Evolutionary conservation across 2,113 vertebrate genomes (phyloP), one percentile per base, ranked within the genome.

Genomic region (Chlorodrepanis virens): DNA sequence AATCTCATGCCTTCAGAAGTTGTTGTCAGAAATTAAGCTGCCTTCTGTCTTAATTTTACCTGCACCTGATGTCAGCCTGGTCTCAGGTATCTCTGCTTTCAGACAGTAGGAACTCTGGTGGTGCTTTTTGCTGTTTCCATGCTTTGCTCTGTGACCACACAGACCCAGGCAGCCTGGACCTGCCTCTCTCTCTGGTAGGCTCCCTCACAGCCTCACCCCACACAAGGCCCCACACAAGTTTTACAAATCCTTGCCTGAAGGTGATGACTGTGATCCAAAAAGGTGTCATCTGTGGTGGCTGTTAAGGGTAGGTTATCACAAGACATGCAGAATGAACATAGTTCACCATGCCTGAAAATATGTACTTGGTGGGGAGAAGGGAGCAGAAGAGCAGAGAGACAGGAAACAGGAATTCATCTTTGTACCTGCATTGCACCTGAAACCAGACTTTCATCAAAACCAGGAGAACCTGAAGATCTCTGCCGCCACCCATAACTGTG

Each of bases 81-180:
- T 72, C 83, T 89, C 65, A 70, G 37, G 35, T 65, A 37, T 65
- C 40, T 3, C 1, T 10, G 40, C 18, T 91, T 83, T 70, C 79
- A 86, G 15, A 23, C 14, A 84, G 17, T 11, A 75, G 72, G 72
- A 83, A 70, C 9, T 87, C n/a, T 31, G 27, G 53, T 53, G 54
- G 37, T 7, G 2, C 29, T 90, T 96, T 86, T 65, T 53, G 35
- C 37, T 42, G 29, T 57, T 93, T 85, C 44, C 9, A 12, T 5
- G 47, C 35, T 28, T 69, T 86, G n/a, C 37, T 42, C 2, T 0
- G 13, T 23, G 54, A 49, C 17, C n/a, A 72, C 0, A 2, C 14
- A 18, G 67, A 88, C n/a, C 22, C 23, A 54, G 42, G 35, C 33
- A 72, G 67, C 57, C 33, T 33, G 25, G 9, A 35, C 24, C 27